These are phyloP conservation scores for Trichoplusia ni DNA, from an alignment of 1,140 invertebrate genomes.

Conservation along the genomic window DNA sequence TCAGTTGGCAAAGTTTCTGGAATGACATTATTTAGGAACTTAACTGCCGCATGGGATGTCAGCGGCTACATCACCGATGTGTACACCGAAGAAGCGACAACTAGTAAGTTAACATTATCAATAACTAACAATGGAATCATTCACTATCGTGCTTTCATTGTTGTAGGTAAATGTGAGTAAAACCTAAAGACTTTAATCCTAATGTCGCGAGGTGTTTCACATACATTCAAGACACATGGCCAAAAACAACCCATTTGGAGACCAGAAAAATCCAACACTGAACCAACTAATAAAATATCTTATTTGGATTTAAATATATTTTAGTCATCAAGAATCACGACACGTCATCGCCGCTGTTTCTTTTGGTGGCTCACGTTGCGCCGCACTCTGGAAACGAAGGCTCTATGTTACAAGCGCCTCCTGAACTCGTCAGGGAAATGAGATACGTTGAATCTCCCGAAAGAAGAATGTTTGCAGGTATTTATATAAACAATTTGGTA, in stretches of 20 bases:
- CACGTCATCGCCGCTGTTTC: constrained; percentile 84
- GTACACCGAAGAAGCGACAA: constrained; percentile 87
- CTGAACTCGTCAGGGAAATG: constrained; percentile 88
- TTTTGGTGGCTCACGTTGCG: constrained; percentile 91
- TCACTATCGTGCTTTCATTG: background rate
- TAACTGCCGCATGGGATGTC: constrained; percentile 82
- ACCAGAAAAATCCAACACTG: no score
- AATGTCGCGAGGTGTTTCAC: no score
- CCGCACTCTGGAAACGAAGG: constrained; percentile 88
- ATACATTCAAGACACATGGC: no score
- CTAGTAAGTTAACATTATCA: constrained; percentile 63
- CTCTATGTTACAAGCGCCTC: constrained; percentile 89
- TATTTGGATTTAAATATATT: background rate
- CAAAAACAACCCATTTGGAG: no score
- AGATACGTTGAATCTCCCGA: constrained; percentile 87
- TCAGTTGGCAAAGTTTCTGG: constrained; percentile 73
- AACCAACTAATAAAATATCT: background rate
- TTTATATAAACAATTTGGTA: constrained; percentile 9
- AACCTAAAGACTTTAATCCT: no score
- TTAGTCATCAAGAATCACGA: constrained; percentile 86
- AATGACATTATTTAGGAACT: constrained; percentile 85
- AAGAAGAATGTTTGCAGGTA: constrained; percentile 90
- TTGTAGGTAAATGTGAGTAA: no score
- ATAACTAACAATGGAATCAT: background rate
- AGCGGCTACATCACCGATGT: constrained; percentile 88